These are phyloP conservation scores for Gila orcuttii DNA, from an alignment of 2,113 vertebrate genomes.

Conservation along the genomic window DNA sequence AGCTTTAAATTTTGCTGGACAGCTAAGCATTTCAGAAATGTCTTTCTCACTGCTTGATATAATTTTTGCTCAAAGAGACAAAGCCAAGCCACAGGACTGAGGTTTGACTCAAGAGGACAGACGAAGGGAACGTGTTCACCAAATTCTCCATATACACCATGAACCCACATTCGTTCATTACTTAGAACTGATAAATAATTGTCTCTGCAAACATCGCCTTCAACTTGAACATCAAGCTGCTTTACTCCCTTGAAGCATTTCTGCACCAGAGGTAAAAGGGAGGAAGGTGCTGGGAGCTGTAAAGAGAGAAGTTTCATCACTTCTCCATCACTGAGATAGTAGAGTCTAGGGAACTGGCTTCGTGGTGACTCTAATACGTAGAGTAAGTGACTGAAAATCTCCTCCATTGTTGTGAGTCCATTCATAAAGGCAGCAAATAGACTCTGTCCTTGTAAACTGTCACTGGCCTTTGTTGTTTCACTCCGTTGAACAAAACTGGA, in stretches of 20 bases:
- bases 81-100: slow-evolving; percentile 75
- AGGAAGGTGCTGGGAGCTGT: slow-evolving; percentile 57
- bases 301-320: slow-evolving; percentile 75
- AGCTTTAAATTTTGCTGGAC: slow-evolving; percentile 50
- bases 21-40: slow-evolving; percentile 68
- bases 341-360: slow-evolving; percentile 78
- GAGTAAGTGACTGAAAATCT: slow-evolving; percentile 71
- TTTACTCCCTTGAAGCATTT: slow-evolving; percentile 79
- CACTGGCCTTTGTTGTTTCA: slow-evolving; percentile 50
- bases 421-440: slow-evolving; percentile 68
- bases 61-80: slow-evolving; percentile 74
- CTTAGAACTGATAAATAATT: slow-evolving; percentile 20
- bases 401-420: slow-evolving; percentile 75
- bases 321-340: slow-evolving; percentile 82
- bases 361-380: slow-evolving; percentile 69
- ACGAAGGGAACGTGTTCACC: slow-evolving; percentile 75
- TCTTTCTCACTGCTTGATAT: slow-evolving; percentile 64
- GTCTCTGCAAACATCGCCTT: background rate
- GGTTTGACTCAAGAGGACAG: slow-evolving; percentile 64
- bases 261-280: slow-evolving; percentile 69
- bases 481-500: slow-evolving; percentile 69
- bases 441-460: slow-evolving; percentile 62
- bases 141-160: slow-evolving; percentile 70
- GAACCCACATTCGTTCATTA: slow-evolving; percentile 58
- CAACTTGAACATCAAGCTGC: slow-evolving; percentile 65